Conservation (phyloP, 2,888 invertebrate species). For the Bellardia pandia region DNA sequence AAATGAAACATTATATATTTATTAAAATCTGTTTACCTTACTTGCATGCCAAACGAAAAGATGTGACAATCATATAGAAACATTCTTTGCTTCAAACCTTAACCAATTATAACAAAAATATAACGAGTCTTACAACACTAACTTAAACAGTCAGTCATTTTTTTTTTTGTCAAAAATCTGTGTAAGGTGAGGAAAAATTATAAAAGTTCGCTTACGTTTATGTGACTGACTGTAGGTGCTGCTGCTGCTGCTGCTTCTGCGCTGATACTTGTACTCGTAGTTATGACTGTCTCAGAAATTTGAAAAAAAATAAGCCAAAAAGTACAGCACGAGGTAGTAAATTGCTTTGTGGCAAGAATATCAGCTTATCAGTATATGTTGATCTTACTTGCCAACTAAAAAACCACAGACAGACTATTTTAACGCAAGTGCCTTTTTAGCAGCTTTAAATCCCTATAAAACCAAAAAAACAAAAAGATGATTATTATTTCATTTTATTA, state of each 20-base stretch:
- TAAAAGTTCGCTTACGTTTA: not conserved
- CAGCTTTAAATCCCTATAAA: slow-evolving; percentile 22
- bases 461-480: slow-evolving; percentile 33
- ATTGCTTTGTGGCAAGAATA: slow-evolving; percentile 63
- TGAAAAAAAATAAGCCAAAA: not conserved
- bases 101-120: too few relatives aligned
- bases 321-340: slow-evolving; percentile 65
- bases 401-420: slow-evolving; percentile 8
- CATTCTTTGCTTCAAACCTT: too few relatives aligned
- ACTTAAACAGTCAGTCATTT: too few relatives aligned
- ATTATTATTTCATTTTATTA: slow-evolving; percentile 63
- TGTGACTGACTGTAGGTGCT: slow-evolving; percentile 5
- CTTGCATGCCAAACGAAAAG: too few relatives aligned
- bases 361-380: slow-evolving; percentile 62
- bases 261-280: not conserved
- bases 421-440: slow-evolving; percentile 58
- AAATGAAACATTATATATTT: too few relatives aligned
- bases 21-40: too few relatives aligned
- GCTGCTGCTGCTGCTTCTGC: not conserved
- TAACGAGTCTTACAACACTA: too few relatives aligned
- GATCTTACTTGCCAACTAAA: slow-evolving; percentile 55
- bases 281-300: slow-evolving; percentile 2
- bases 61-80: too few relatives aligned
- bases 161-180: too few relatives aligned
- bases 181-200: too few relatives aligned